Base-by-base conservation (phyloP, 2,797 vertebrate species). In the Gallinago nigripennis region DNA sequence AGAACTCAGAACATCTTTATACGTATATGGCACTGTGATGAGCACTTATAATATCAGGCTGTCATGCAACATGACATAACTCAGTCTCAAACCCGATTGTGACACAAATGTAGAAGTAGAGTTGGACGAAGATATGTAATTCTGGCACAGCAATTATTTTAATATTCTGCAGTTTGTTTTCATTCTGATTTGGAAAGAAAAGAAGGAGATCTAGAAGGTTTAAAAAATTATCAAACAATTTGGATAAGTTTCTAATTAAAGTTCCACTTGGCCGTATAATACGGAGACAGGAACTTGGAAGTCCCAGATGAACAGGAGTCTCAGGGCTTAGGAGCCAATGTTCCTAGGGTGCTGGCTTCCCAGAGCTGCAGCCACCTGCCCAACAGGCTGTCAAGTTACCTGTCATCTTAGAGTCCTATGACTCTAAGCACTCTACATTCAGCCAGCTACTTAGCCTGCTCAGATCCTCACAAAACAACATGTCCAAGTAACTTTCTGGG, bases 121-220 rank as follows among this genome's bases (percentile, higher is more conserved):
- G 33, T 73, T 93, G 94, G 88, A 92, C 54, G 81, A 75, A 81
- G 64, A 89, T 31, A 57, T 1, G n/a, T 8, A 80, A 54, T 84
- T 77, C 92, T 91, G 86, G 90, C 81, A 78, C 1, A 1, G 30
- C 35, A 73, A 82, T 80, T 83, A 82, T 87, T 94, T 90, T 90
- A 96, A 80, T 94, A 95, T 93, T 94, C 90, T 18, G 10, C 84
- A 79, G 61, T 75, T 95, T 90, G 70, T 95, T 96, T 96, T 94
- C 45, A n/a, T 92, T 94, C 23, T 60, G 70, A 71, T 96, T 93
- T 94, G 90, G 90, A 95, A 71, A 16, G 65, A 80, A 90, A 90
- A 73, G 21, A 82, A 90, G 64, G 82, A 91, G 85, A 92, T 82
- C 33, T 86, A 94, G 81, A 90, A 82, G 81, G 68, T 70, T 90